Conservation (phyloP, 2,113 vertebrate genomes). For the Canis aureus region DNA sequence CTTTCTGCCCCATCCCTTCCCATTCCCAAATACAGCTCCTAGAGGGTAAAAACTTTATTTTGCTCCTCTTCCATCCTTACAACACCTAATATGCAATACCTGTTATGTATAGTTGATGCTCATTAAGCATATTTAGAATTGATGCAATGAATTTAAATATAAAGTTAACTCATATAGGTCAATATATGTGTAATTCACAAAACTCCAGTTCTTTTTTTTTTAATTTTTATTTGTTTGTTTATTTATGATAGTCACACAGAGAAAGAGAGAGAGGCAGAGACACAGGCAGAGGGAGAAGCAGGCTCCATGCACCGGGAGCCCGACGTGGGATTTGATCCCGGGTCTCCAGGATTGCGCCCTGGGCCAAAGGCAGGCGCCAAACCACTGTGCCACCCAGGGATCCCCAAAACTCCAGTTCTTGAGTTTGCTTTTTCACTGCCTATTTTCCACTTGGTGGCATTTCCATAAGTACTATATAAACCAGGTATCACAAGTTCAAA, state of each 20-base stretch:
- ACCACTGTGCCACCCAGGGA: too few relatives aligned
- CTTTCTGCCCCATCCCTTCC: neutral
- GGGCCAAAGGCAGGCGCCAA: too few relatives aligned
- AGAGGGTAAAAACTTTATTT: constrained; percentile 7
- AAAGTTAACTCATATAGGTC: constrained; percentile 28
- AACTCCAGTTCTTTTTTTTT: neutral
- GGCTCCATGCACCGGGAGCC: too few relatives aligned
- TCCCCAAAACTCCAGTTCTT: constrained; percentile 10
- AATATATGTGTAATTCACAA: constrained; percentile 27
- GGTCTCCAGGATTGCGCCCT: too few relatives aligned
- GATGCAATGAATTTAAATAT: constrained; percentile 12
- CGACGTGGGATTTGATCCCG: too few relatives aligned
- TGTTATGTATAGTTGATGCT: neutral
- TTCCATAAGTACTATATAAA: neutral
- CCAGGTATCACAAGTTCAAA: neutral
- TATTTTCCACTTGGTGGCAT: neutral
- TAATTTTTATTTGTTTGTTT: too few relatives aligned
- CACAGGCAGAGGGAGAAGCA: too few relatives aligned
- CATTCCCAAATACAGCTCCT: neutral
- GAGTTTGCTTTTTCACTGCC: constrained; percentile 43
- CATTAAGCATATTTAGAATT: constrained; percentile 44
- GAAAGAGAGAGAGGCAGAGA: too few relatives aligned
- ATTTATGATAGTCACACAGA: too few relatives aligned
- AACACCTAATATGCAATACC: neutral
- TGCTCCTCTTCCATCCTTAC: neutral